Percentiles rank a stretch among this genome's conserved stretches.
phyloP scores from a whole-genome alignment of 2,797 vertebrate genomes.

The Phoxinus dragarum region DNA sequence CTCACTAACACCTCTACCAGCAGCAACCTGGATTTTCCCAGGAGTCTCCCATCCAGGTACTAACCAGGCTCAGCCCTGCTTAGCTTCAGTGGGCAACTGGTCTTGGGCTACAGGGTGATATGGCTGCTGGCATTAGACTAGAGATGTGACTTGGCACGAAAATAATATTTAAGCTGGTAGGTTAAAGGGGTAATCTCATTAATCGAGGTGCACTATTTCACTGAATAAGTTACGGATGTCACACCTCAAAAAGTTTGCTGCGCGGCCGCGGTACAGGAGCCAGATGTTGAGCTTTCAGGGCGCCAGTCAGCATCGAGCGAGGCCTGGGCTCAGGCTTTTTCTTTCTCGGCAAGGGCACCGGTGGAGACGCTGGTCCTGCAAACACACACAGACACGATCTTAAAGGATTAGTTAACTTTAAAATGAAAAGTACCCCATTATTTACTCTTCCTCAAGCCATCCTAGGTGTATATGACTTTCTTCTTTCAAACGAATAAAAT shows the following conservation, averaged over 20 bases:
- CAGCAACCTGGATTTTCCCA: too few species aligned
- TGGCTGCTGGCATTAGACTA: background rate
- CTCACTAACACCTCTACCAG: too few species aligned
- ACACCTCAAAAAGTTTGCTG: slow-evolving; percentile 77
- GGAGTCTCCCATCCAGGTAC: too few species aligned
- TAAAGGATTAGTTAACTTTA: too few species aligned
- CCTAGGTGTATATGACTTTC: too few species aligned
- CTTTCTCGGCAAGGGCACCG: slow-evolving; percentile 76
- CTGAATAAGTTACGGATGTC: background rate
- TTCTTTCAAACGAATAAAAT: too few species aligned
- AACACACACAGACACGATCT: background rate
- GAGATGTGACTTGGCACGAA: background rate
- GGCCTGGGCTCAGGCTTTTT: slow-evolving; percentile 61
- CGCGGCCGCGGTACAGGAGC: slow-evolving; percentile 78
- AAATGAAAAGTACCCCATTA: too few species aligned
- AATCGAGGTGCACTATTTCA: background rate
- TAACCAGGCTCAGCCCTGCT: too few species aligned
- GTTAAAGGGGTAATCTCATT: background rate
- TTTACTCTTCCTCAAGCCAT: too few species aligned
- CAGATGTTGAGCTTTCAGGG: slow-evolving; percentile 28
- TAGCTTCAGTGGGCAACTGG: too few species aligned
- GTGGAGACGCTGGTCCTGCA: slow-evolving; percentile 64
- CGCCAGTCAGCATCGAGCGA: slow-evolving; percentile 29
- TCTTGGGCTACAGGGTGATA: too few species aligned
- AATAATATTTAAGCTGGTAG: background rate